Evolutionary conservation across 2,888 invertebrate genomes (phyloP), one percentile per base, ranked within the genome.

Genomic region (Phengaris alcon): DNA sequence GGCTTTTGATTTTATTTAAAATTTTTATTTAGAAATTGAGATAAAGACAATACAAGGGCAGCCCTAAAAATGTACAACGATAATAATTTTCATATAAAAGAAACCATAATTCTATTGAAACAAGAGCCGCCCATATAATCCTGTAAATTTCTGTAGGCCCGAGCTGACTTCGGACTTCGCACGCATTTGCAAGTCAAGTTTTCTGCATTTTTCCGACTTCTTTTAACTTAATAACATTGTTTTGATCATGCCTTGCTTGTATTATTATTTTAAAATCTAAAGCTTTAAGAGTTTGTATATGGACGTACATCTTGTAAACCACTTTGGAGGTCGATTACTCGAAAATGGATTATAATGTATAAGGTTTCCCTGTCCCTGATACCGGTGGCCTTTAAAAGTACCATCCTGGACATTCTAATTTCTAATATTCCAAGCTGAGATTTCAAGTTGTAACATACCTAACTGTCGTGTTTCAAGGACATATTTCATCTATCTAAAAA

Each of bases 111-210:
- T 84, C 84, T 82, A 83, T 84, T 85, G 87, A 84, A 89, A 88
- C 82, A 84, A 82, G 85, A 88, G 83, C 83, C 81, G 82, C 82
- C 82, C 79, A 82, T 81, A 79, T 88, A 89, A 89, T 90, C 88
- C 85, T 78, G 82, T 83, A 83, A 87, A 87, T 87, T 86, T 88
- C 84, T 85, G 88, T 91, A 91, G 90, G 90, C 90, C 90, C 87
- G 84, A 87, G 83, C 84, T 84, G 90, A 87, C 86, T 87, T 84
- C 72, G 35, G 72, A 51, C 70, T 70, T 52, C 52, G 81, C 82
- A 79, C 86, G 81, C 85, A 85, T 87, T 88, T 85, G 87, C 87
- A 85, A 87, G 85, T 84, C 86, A 88, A 90, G 86, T 84, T 59
- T 85, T 83, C 80, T 81, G 80, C 89, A 87, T 84, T 91, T 88